Conservation (phyloP, 2,113 vertebrate genomes). For the Rhinolophus sinicus region DNA sequence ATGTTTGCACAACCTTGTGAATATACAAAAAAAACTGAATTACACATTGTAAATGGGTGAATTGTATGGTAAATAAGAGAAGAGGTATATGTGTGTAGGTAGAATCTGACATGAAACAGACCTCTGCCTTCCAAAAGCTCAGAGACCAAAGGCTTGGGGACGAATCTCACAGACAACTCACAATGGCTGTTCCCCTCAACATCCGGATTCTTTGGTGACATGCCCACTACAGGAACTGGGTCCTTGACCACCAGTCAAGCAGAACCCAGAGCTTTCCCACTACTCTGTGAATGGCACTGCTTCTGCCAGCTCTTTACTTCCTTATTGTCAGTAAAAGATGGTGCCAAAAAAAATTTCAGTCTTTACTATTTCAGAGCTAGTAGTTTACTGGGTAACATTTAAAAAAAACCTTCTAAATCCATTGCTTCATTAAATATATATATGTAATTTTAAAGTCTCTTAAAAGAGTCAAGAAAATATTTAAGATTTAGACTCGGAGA, state of each 20-base stretch:
- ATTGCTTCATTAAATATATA: neutral
- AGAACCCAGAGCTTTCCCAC: neutral
- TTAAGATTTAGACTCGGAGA: constrained; percentile 21
- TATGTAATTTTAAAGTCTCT: constrained; percentile 21
- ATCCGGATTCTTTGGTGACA: neutral
- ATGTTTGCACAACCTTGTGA: neutral
- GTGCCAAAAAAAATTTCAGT: neutral
- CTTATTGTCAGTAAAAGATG: constrained; percentile 33
- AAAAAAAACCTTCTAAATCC: neutral
- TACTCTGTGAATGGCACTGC: neutral
- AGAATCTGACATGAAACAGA: neutral
- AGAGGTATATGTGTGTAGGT: neutral
- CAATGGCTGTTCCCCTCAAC: neutral
- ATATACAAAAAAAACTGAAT: neutral
- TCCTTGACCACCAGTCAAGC: neutral
- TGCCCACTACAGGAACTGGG: neutral
- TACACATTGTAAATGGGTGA: neutral
- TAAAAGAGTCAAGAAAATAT: constrained; percentile 3
- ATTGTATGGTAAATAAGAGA: neutral
- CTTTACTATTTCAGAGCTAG: neutral
- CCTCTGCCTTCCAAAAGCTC: neutral
- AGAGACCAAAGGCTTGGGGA: neutral
- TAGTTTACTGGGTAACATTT: neutral
- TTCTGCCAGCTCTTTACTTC: constrained; percentile 19
- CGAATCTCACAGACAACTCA: neutral